Percentiles rank a stretch among this genome's conserved stretches.
phyloP scores from a whole-genome alignment of 2,888 invertebrate genomes.

The Tribolium freemani region DNA sequence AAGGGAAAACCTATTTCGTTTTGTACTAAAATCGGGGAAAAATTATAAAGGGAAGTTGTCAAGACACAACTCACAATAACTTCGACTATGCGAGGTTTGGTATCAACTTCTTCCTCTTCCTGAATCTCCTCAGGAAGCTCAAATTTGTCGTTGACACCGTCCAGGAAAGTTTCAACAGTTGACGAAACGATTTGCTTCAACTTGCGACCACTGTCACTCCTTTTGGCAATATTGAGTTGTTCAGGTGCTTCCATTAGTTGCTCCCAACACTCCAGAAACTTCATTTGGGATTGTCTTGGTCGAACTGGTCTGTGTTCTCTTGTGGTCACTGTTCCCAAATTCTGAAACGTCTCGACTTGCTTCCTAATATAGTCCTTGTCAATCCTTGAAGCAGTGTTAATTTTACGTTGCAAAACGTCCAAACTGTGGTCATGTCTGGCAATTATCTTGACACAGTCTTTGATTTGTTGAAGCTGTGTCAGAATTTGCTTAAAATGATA shows the following conservation, averaged over 20 bases:
- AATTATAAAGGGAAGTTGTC: neutral
- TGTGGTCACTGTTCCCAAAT: conserved; percentile 10
- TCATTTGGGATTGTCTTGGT: conserved; percentile 48
- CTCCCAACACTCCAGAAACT: conserved; percentile 55
- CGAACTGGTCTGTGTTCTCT: conserved; percentile 39
- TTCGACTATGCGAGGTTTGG: conserved; percentile 51
- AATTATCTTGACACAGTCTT: conserved; percentile 49
- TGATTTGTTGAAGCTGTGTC: conserved; percentile 46
- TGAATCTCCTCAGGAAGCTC: neutral
- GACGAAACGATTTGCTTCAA: conserved; percentile 54
- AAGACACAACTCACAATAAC: conserved; percentile 49
- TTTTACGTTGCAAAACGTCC: conserved; percentile 29
- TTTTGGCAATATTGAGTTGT: conserved; percentile 34
- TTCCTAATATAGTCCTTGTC: conserved; percentile 51
- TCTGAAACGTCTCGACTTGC: conserved; percentile 49
- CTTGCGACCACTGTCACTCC: conserved; percentile 43
- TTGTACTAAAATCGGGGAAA: conserved; percentile 44
- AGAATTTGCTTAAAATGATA: conserved; percentile 55
- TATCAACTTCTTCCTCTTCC: conserved; percentile 2
- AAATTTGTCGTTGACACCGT: conserved; percentile 33
- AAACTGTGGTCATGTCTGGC: conserved; percentile 51
- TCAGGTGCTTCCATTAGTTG: conserved; percentile 47
- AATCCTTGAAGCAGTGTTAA: conserved; percentile 38
- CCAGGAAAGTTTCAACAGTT: conserved; percentile 54
- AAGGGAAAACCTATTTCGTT: neutral